phyloP scores from a whole-genome alignment of 2,888 invertebrate species.

The Nemotelus pantherinus region DNA sequence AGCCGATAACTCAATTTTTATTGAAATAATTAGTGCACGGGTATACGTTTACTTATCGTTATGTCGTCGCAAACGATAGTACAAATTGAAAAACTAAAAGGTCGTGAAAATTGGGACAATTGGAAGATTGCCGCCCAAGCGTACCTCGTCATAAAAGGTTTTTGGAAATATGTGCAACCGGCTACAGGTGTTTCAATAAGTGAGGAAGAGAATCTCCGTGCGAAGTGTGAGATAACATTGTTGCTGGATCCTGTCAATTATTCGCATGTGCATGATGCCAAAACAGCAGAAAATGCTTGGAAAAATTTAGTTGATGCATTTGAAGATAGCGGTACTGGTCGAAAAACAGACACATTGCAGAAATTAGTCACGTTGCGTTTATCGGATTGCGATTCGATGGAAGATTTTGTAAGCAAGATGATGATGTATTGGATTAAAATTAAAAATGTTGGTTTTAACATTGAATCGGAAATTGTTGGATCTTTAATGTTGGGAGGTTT shows the following conservation, averaged over 20 bases:
- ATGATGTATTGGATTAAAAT: neutral
- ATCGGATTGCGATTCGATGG: no score
- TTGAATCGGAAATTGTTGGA: neutral
- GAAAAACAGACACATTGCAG: no score
- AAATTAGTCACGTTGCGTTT: no score
- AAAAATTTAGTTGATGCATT: neutral
- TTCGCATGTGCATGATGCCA: neutral
- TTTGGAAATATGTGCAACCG: constrained; percentile 2
- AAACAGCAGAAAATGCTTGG: constrained; percentile 15
- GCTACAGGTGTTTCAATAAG: neutral
- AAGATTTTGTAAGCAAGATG: no score
- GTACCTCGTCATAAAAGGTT: neutral
- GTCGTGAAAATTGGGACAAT: neutral
- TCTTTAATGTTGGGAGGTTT: neutral
- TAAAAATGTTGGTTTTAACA: neutral
- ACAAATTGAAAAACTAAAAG: neutral
- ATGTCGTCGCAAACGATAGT: neutral
- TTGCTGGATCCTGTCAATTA: neutral
- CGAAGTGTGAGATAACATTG: neutral
- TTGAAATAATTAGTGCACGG: no score
- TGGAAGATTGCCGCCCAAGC: neutral
- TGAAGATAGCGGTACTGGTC: no score
- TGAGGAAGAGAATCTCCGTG: neutral
- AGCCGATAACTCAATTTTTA: no score
- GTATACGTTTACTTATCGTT: no score